A percentile compares a stretch with the other conserved stretches of the same genome.
These are phyloP conservation scores for Lutjanus erythropterus DNA, from an alignment of 2,113 vertebrate genomes.

Conservation along the genomic window DNA sequence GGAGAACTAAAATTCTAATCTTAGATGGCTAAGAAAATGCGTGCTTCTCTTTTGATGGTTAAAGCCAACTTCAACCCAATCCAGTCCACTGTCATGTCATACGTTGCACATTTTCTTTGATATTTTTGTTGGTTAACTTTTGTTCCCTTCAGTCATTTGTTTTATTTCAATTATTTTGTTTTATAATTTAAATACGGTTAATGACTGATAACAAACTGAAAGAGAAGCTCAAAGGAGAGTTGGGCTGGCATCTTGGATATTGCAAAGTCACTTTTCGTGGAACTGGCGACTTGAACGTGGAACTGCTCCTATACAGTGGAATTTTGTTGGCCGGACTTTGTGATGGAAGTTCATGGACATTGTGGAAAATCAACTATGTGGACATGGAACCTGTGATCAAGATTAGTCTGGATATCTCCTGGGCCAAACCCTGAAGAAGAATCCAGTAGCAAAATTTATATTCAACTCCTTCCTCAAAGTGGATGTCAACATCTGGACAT, in stretches of 20 bases:
- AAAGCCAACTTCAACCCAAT: slow-evolving; percentile 50
- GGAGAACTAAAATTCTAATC: neutral
- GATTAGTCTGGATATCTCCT: slow-evolving; percentile 4
- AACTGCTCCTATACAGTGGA: neutral
- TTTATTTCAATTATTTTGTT: slow-evolving; percentile 9
- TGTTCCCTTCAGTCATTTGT: slow-evolving; percentile 32
- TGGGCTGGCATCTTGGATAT: slow-evolving; percentile 2
- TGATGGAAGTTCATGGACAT: slow-evolving; percentile 1
- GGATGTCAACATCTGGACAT: slow-evolving; percentile 26
- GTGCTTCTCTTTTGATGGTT: slow-evolving; percentile 24
- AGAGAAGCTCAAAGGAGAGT: slow-evolving; percentile 16
- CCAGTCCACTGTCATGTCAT: neutral
- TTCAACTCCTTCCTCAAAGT: neutral
- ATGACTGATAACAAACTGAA: slow-evolving; percentile 5
- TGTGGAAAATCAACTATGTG: neutral
- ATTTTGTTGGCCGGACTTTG: neutral
- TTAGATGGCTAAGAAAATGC: fast-evolving
- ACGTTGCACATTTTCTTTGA: slow-evolving; percentile 19
- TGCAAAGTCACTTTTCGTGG: slow-evolving; percentile 6
- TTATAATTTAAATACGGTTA: slow-evolving; percentile 1
- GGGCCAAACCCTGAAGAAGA: slow-evolving; percentile 17
- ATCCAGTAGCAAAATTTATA: neutral
- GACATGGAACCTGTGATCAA: slow-evolving; percentile 16
- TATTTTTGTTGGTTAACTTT: slow-evolving; percentile 41
- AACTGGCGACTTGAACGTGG: neutral